Conservation (phyloP, 2,888 invertebrate genomes). For the Agapostemon virescens region DNA sequence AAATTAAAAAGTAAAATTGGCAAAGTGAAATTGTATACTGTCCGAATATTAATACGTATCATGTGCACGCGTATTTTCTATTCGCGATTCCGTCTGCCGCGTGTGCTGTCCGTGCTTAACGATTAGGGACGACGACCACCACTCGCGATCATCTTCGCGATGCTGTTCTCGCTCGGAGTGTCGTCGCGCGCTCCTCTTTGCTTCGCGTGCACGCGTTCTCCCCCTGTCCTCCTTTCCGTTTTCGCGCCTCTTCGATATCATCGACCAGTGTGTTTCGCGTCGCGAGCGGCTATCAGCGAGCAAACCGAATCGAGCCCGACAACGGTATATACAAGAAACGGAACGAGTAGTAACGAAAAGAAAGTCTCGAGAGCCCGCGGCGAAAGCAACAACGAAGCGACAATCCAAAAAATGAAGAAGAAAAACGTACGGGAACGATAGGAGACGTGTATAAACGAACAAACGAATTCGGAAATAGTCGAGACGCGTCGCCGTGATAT, state of each 20-base stretch:
- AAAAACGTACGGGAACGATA: neutral
- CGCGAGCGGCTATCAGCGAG: neutral
- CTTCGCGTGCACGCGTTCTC: neutral
- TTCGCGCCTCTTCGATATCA: neutral
- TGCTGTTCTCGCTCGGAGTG: neutral
- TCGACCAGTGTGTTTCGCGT: constrained; percentile 6
- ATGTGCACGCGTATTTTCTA: too few relatives aligned
- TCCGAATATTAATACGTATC: too few relatives aligned
- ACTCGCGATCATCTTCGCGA: neutral
- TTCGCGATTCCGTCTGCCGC: neutral
- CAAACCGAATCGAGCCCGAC: neutral
- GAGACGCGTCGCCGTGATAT: neutral
- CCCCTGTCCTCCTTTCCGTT: neutral
- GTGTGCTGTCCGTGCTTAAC: constrained; percentile 21
- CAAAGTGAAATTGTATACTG: too few relatives aligned
- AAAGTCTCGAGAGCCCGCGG: too few relatives aligned
- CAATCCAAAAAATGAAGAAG: too few relatives aligned
- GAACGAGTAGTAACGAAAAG: too few relatives aligned
- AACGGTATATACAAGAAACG: constrained; percentile 2
- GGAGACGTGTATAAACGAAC: neutral
- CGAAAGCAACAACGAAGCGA: too few relatives aligned
- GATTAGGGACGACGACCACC: constrained; percentile 24
- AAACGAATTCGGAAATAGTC: neutral
- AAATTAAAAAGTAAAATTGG: too few relatives aligned
- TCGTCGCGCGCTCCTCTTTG: neutral